phyloP scores from a whole-genome alignment of 2,113 vertebrate genomes.

The Reinhardtius hippoglossoides region DNA sequence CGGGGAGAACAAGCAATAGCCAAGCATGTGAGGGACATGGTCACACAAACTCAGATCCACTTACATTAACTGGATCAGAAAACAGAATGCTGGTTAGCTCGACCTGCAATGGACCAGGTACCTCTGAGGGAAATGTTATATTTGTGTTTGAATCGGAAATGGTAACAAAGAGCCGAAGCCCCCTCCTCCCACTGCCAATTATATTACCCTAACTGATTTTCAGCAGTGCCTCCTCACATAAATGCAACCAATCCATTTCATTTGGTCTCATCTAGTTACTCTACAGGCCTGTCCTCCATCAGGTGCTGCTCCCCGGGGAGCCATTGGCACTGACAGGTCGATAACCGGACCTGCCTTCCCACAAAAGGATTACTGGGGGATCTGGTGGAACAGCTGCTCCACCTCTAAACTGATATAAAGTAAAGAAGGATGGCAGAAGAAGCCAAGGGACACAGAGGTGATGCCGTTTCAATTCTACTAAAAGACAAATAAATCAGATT shows the following conservation, averaged over 20 bases:
- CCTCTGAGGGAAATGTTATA: background rate
- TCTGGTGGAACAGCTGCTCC: conserved; percentile 71
- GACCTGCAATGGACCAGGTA: background rate
- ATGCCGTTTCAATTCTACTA: background rate
- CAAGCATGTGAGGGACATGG: no score
- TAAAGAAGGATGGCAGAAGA: background rate
- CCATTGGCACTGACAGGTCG: conserved; percentile 61
- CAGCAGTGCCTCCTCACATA: conserved; percentile 32
- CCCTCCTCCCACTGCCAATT: conserved; percentile 26
- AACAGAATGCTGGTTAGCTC: background rate
- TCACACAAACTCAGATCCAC: no score
- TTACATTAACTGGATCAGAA: no score
- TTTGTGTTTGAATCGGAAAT: conserved; percentile 5
- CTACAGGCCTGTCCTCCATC: conserved; percentile 57
- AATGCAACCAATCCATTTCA: conserved; percentile 69
- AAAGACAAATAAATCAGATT: background rate
- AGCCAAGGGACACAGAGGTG: background rate
- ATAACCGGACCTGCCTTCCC: conserved; percentile 61
- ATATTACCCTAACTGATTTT: conserved; percentile 62
- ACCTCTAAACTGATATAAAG: conserved; percentile 30
- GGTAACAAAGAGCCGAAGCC: conserved; percentile 21
- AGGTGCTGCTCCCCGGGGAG: conserved; percentile 68
- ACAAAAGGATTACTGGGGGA: conserved; percentile 55
- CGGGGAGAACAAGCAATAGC: no score
- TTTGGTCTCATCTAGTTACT: conserved; percentile 67